These are phyloP conservation scores for Numenius arquata DNA, from an alignment of 2,113 vertebrate species.

Conservation along the genomic window DNA sequence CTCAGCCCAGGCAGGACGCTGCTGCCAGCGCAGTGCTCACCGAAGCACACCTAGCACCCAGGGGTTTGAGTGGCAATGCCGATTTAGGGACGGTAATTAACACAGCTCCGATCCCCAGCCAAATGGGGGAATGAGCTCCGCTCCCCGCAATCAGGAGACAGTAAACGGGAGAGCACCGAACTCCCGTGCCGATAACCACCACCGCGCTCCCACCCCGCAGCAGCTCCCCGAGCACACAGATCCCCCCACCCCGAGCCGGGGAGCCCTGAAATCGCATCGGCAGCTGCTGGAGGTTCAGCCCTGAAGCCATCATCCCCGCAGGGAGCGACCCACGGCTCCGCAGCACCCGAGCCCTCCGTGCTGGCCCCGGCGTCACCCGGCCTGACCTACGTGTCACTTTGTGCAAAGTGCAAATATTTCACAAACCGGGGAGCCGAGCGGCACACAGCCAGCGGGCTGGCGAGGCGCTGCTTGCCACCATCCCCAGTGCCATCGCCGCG, in stretches of 20 bases:
- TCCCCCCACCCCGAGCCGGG: neutral
- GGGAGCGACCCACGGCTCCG: neutral
- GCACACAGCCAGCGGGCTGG: neutral
- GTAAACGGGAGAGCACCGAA: neutral
- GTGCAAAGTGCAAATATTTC: neutral
- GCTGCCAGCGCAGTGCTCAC: neutral
- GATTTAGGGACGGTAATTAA: neutral
- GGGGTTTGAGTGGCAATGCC: neutral
- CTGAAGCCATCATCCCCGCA: rapidly evolving
- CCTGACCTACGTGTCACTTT: neutral
- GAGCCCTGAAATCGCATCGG: neutral
- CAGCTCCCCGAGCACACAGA: neutral
- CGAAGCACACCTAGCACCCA: neutral
- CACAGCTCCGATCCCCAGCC: rapidly evolving
- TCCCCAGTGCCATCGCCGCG: neutral
- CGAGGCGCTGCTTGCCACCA: rapidly evolving
- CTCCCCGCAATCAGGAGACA: rapidly evolving
- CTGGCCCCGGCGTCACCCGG: neutral
- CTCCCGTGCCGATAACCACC: neutral
- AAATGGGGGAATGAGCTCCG: neutral
- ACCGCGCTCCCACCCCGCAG: neutral
- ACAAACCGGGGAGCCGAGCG: neutral
- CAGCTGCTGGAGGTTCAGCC: neutral
- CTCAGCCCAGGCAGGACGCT: neutral
- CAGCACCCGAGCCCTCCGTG: neutral